Evolutionary conservation across 1,140 invertebrate genomes (phyloP), one percentile per base, ranked within the genome.

Genomic region (Propsilocerus akamusi): DNA sequence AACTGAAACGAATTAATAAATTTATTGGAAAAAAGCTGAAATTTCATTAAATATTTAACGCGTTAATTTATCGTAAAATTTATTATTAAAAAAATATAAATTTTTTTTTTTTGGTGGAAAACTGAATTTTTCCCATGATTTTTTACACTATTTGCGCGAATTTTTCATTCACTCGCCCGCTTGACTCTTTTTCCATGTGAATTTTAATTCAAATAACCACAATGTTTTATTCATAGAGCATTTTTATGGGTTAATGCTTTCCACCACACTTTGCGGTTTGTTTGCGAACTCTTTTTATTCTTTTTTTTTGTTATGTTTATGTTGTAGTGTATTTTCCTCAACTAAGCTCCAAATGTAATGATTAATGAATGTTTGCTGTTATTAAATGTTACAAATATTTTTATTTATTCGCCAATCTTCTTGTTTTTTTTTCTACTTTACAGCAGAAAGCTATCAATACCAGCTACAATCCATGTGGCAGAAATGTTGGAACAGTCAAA

Each of bases 391-490:
- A n/a, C n/a, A n/a, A n/a, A n/a, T n/a, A n/a, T 47, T 48, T 51
- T 53, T 49, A 25, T 26, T 26, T 41, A 53, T 25, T n/a, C 11
- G 14, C 54, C 30, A 14, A 10, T 23, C 48, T 53, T 63, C 25
- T 59, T 52, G 52, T 53, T 58, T 64, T 56, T 54, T 72, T 58
- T 54, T 54, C 54, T 63, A 54, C 58, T 63, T 66, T 68, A 68
- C 68, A 81, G 77, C 83, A 84, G 86, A 89, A 74, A 88, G 83
- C 73, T 92, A 91, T 73, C 87, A 92, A 68, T 90, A 90, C 66
- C 88, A 91, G 67, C 69, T 92, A 62, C 88, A 92, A 66, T 86
- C 83, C 26, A 86, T 90, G 78, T 92, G 88, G 88, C 88, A 92
- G 66, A 91, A 90, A 63, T 90, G 86, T 66, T 92, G 87, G 86